These are phyloP conservation scores for Mesocricetus auratus DNA, from an alignment of 2,113 vertebrate genomes.

Conservation along the genomic window DNA sequence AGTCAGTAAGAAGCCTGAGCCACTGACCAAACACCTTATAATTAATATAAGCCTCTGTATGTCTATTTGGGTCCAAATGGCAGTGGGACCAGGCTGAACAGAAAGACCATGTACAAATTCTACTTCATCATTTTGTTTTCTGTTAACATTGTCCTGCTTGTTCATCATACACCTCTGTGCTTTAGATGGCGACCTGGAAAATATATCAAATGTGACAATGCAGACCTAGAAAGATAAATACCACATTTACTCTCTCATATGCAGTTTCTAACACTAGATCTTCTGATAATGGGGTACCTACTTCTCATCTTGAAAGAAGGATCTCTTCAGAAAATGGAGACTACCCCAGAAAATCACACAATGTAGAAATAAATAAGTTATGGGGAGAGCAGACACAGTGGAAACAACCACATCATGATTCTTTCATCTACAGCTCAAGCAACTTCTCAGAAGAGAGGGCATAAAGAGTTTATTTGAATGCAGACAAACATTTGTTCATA, in stretches of 20 bases:
- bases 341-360: neutral
- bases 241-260: neutral
- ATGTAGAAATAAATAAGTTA: neutral
- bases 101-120: too few relatives aligned
- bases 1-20: too few relatives aligned
- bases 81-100: too few relatives aligned
- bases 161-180: neutral
- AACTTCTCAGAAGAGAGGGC: neutral
- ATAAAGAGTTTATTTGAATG: neutral
- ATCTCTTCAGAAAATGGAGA: neutral
- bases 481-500: neutral
- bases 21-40: too few relatives aligned
- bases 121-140: neutral
- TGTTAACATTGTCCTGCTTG: neutral
- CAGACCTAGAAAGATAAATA: neutral
- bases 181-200: neutral
- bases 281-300: neutral
- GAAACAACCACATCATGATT: neutral
- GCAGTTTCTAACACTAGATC: neutral
- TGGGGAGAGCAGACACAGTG: too few relatives aligned
- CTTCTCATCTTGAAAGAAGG: neutral
- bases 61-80: too few relatives aligned
- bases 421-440: neutral
- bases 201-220: neutral
- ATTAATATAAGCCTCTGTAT: too few relatives aligned